A percentile compares a stretch with the other conserved stretches of the same genome.
Evolutionary conservation across 2,113 vertebrate species (phyloP).

Genomic region (Brevimyrus niger): DNA sequence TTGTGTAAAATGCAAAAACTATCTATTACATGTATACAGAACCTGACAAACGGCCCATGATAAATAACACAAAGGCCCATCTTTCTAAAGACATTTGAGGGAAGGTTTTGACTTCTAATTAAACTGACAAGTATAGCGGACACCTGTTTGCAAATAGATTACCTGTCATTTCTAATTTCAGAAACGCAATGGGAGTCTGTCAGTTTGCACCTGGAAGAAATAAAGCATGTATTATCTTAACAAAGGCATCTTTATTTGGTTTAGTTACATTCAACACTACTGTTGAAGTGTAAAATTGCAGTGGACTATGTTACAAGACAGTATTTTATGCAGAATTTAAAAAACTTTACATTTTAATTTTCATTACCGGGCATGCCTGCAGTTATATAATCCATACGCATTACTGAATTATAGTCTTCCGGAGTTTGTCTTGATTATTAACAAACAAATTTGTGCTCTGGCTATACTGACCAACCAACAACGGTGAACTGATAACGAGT

Average conservation of each 20-base stretch:
- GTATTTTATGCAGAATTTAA: background rate
- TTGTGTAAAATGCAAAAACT: background rate
- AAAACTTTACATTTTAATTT: background rate
- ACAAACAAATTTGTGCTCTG: background rate
- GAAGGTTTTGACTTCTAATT: constrained; percentile 14
- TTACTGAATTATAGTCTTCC: background rate
- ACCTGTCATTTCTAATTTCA: constrained; percentile 1
- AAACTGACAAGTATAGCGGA: constrained; percentile 8
- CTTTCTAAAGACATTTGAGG: background rate
- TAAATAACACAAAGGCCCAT: background rate
- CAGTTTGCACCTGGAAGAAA: constrained; percentile 10
- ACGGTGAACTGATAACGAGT: background rate
- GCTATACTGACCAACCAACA: background rate
- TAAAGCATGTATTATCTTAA: background rate
- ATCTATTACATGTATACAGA: background rate
- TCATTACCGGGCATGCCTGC: background rate
- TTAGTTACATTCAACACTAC: background rate
- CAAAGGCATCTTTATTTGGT: background rate
- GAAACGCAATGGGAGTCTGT: background rate
- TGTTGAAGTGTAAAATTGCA: background rate
- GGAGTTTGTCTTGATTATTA: background rate
- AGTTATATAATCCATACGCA: background rate
- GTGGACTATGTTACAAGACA: background rate
- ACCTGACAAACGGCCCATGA: background rate
- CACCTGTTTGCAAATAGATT: constrained; percentile 15